Conservation (phyloP, 2,797 vertebrate genomes). For the Chaenodraco wilsoni region DNA sequence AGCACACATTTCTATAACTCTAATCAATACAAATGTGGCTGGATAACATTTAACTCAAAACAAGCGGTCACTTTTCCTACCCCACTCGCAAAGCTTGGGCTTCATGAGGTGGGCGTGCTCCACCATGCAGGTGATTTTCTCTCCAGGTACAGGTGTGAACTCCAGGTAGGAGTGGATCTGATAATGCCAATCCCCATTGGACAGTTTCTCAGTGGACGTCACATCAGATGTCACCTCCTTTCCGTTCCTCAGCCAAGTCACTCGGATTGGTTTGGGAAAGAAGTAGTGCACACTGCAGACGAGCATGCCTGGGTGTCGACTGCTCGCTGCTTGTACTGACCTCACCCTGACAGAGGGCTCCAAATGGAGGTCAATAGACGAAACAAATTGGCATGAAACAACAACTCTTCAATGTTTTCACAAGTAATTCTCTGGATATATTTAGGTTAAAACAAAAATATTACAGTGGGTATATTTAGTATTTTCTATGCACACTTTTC, state of each 20-base stretch:
- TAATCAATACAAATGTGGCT: not conserved
- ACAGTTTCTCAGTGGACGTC: conserved; percentile 51
- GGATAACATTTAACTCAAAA: not conserved
- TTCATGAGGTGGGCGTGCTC: conserved; percentile 64
- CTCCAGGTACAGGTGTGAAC: conserved; percentile 67
- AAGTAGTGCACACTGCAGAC: conserved; percentile 80
- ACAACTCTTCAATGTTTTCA: not conserved
- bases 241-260: conserved; percentile 78
- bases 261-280: conserved; percentile 75
- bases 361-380: conserved; percentile 36
- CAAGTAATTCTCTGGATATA: not conserved
- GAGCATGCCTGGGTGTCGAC: conserved; percentile 60
- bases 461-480: not conserved
- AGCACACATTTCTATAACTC: not conserved
- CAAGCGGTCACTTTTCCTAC: conserved; percentile 52
- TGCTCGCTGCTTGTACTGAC: conserved; percentile 25
- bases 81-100: conserved; percentile 70
- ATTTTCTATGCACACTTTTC: not conserved
- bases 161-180: conserved; percentile 80
- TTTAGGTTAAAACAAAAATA: not conserved
- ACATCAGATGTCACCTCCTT: conserved; percentile 43
- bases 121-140: conserved; percentile 79
- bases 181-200: conserved; percentile 82
- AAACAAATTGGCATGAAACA: not conserved
- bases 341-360: conserved; percentile 66